These are phyloP conservation scores for Drosophila subobscura DNA, from an alignment of 1,140 invertebrate species.

Conservation along the genomic window DNA sequence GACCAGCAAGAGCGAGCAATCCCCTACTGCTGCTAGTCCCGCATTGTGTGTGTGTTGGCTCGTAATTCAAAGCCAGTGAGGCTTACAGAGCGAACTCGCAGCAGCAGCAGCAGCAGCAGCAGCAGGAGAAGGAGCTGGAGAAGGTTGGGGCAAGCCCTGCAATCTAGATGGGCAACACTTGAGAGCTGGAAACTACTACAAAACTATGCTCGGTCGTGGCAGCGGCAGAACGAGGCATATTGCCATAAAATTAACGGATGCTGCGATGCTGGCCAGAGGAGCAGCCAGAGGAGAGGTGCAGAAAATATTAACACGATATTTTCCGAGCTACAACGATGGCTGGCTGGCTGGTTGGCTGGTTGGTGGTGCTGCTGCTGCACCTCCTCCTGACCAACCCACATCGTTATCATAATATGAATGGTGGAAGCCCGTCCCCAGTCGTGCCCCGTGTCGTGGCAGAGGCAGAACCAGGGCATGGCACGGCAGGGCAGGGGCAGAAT, in stretches of 20 bases:
- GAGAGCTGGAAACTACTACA: slow-evolving; percentile 59
- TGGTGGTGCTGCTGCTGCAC: slow-evolving; percentile 40
- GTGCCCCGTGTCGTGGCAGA: slow-evolving; percentile 27
- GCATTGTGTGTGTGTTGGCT: slow-evolving; percentile 32
- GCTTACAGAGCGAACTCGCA: slow-evolving; percentile 32
- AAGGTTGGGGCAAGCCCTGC: slow-evolving; percentile 21
- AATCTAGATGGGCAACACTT: slow-evolving; percentile 66
- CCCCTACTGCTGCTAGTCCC: slow-evolving; percentile 5
- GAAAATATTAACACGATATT: slow-evolving; percentile 77
- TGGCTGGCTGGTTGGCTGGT: slow-evolving; percentile 16
- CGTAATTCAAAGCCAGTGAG: slow-evolving; percentile 62
- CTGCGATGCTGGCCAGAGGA: slow-evolving; percentile 17
- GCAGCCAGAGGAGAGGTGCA: slow-evolving; percentile 31
- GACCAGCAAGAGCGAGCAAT: neutral
- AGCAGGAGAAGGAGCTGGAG: neutral
- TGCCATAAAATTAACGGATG: slow-evolving; percentile 66
- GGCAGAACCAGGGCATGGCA: slow-evolving; percentile 28
- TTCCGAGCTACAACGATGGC: slow-evolving; percentile 42
- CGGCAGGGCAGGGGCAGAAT: slow-evolving; percentile 18
- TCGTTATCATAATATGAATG: slow-evolving; percentile 80
- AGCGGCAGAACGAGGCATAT: slow-evolving; percentile 60
- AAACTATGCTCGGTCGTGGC: slow-evolving; percentile 54
- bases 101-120: neutral
- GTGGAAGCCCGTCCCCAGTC: slow-evolving; percentile 28
- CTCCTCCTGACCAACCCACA: slow-evolving; percentile 70